phyloP scores from a whole-genome alignment of 2,888 invertebrate genomes.

The Heteromyza rotundicornis region DNA sequence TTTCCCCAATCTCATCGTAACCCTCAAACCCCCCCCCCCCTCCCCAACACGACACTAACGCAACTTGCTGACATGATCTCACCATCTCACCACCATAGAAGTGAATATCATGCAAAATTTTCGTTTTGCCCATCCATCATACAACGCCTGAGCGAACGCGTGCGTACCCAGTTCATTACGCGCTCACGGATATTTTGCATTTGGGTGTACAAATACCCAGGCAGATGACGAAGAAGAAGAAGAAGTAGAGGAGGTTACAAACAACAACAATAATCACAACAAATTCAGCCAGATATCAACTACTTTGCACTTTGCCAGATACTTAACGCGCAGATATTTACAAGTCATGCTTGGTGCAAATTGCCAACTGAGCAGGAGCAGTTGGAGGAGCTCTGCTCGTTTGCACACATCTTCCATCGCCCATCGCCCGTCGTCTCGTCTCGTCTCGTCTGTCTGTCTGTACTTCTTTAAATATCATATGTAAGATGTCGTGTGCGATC shows the following conservation, averaged over 20 bases:
- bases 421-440: not conserved
- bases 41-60: no score
- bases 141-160: conserved; percentile 55
- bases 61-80: no score
- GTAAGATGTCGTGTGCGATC: not conserved
- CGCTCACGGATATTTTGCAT: conserved; percentile 43
- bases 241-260: not conserved
- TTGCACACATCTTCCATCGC: conserved; percentile 1
- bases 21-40: no score
- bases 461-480: not conserved
- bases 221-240: conserved; percentile 17
- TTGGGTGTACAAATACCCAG: no score
- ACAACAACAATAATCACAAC: not conserved
- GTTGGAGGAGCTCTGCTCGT: not conserved
- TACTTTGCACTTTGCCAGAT: conserved; percentile 62
- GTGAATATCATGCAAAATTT: no score
- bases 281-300: conserved; percentile 36
- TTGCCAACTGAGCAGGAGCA: conserved; percentile 23
- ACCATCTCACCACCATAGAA: no score
- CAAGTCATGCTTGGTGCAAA: conserved; percentile 60
- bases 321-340: conserved; percentile 60
- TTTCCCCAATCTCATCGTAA: no score
- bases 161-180: conserved; percentile 59
- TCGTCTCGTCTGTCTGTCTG: conserved; percentile 9
- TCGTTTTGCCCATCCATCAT: conserved; percentile 54